Base-by-base conservation (phyloP, 2,113 vertebrate species). In the Ivindomyrus marchei region DNA sequence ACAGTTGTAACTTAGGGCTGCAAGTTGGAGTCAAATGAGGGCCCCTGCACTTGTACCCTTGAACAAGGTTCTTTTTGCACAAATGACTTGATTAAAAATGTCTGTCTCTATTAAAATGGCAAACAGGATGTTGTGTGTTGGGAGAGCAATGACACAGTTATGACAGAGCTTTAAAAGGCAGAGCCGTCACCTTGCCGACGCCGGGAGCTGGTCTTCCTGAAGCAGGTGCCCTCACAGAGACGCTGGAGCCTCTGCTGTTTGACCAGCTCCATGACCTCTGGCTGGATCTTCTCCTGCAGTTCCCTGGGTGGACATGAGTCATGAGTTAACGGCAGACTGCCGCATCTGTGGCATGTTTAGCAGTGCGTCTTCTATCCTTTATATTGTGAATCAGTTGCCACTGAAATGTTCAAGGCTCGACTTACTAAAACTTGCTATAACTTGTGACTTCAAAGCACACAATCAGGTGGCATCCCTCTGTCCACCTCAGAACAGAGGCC, bases 261-360 rank as follows among this genome's bases (percentile, higher is more conserved):
- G 94, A 99, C 98, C 93, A 99, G 94, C 96, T 99, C 98, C 95
- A 99, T 96, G 95, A 99, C 99, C 96, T 99, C 98, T 0, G 98
- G 98, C 94, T 99, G 98, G 94, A 99, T 99, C 96, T 99, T 99
- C 96, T 99, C 98, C 93, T 98, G 97, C 91, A 99, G 97, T 95
- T 99, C 98, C 95, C 98, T 99, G 52, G 39, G 10, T 46, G 52
- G 36, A 42, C 62, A 15, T 70, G 74, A 42, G 74, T 36, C 31
- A 80, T 4, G 62, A 31, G 62, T 70, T 13, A 70, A 13, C 3
- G 3, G 27, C 62, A 13, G 62, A 27, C 10, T 70, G 10, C 10
- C n/a, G n/a, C 62, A 31, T 31, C 62, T 70, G 62, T 70, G 62
- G 17, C 36, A 80, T 19, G 19, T 47, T 21, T 85, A 42, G 47